Evolutionary conservation across 2,113 vertebrate genomes (phyloP).

Genomic region (Phaethon lepturus): DNA sequence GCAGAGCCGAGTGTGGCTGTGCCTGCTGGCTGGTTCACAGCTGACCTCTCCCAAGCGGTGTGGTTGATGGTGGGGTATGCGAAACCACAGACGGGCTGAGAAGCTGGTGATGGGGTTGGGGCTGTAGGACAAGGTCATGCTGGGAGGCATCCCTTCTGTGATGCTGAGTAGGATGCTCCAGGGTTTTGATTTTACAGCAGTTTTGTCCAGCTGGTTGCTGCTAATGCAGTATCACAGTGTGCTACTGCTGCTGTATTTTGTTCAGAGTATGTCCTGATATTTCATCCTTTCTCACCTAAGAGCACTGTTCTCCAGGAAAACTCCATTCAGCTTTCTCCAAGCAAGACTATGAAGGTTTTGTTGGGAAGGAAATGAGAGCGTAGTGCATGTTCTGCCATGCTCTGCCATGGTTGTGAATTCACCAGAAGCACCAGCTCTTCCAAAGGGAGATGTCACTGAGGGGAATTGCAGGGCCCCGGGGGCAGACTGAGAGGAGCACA

Average conservation of each 20-base stretch:
- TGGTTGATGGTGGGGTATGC: neutral
- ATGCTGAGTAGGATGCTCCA: neutral
- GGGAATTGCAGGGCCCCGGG: neutral
- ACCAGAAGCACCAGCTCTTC: neutral
- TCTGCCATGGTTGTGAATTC: neutral
- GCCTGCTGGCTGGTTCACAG: neutral
- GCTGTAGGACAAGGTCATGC: neutral
- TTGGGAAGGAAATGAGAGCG: neutral
- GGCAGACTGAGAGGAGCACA: neutral
- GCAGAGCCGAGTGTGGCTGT: neutral
- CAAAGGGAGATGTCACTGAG: neutral
- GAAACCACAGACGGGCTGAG: neutral
- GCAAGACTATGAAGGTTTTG: neutral
- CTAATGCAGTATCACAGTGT: neutral
- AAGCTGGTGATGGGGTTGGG: neutral
- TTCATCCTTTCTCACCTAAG: neutral
- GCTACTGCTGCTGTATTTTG: neutral
- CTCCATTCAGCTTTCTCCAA: neutral
- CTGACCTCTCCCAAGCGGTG: neutral
- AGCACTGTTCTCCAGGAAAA: neutral
- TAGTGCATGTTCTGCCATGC: neutral
- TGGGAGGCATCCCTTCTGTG: neutral
- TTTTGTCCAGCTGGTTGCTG: neutral
- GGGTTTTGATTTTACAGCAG: neutral
- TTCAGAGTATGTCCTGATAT: neutral